Evolutionary conservation across 2,113 vertebrate species (phyloP).

Genomic region (Siphamia tubifer): DNA sequence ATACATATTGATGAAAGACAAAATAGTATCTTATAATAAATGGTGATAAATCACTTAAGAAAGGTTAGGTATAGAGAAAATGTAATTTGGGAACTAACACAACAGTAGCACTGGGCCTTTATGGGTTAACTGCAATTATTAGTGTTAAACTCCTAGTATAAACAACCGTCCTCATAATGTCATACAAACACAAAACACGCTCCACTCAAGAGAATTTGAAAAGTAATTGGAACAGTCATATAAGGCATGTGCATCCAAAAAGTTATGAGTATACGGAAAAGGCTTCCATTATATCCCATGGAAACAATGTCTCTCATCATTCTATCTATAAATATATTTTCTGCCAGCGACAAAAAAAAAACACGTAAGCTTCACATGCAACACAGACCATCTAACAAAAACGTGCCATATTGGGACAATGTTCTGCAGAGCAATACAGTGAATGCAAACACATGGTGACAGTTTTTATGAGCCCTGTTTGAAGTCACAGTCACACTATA

Average conservation of each 20-base stretch:
- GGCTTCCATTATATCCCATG: constrained; percentile 35
- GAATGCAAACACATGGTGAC: constrained; percentile 35
- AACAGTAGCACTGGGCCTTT: too few relatives aligned
- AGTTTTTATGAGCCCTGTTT: constrained; percentile 14
- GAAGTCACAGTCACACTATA: constrained; percentile 12
- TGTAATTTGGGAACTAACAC: too few relatives aligned
- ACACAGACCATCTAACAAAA: constrained; percentile 8
- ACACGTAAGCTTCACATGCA: constrained; percentile 19
- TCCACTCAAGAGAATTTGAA: constrained; percentile 5
- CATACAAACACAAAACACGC: neutral
- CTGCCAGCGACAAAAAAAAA: constrained; percentile 23
- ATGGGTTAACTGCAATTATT: neutral
- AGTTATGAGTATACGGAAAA: neutral
- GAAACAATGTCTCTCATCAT: constrained; percentile 50
- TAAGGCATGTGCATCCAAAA: constrained; percentile 13
- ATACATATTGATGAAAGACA: too few relatives aligned
- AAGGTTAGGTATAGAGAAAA: too few relatives aligned
- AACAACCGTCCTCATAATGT: constrained; percentile 10
- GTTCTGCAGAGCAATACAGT: neutral
- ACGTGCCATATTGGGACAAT: neutral
- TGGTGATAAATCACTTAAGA: too few relatives aligned
- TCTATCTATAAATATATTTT: constrained; percentile 47
- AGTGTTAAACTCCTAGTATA: neutral
- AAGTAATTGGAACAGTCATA: constrained; percentile 10
- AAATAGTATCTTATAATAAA: too few relatives aligned